Conservation (phyloP, 92 coral and sea anemone species). For the Pocillopora grandis region DNA sequence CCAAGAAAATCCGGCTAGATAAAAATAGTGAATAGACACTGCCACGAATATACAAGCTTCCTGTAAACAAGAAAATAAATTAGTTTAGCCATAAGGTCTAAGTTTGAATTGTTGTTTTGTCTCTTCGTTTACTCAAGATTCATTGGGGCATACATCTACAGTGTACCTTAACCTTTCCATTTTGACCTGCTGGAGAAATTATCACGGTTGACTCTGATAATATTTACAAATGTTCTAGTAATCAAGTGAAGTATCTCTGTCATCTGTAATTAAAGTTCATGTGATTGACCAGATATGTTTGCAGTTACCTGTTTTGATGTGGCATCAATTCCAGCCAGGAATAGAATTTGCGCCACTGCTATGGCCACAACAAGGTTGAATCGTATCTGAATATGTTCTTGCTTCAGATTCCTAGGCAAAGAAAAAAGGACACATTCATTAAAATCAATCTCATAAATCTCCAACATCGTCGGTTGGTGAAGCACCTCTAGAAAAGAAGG, state of each 20-base stretch:
- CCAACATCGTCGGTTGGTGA: not conserved
- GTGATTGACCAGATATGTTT: not conserved
- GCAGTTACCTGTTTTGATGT: slow-evolving; percentile 43
- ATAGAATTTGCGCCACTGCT: slow-evolving; percentile 68
- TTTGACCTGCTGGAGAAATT: no score
- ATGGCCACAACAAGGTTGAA: slow-evolving; percentile 67
- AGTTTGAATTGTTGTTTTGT: no score
- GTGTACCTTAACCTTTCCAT: no score
- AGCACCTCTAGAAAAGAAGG: not conserved
- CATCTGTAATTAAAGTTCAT: not conserved
- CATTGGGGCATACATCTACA: no score
- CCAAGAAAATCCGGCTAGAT: slow-evolving; percentile 66
- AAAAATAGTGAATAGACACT: slow-evolving; percentile 58
- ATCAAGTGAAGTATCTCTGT: no score
- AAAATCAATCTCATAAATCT: no score
- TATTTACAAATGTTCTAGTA: no score
- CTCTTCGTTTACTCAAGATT: no score
- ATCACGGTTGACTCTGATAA: no score
- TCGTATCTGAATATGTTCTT: slow-evolving; percentile 61
- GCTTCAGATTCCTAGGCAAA: slow-evolving; percentile 49
- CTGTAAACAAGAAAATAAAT: slow-evolving; percentile 12
- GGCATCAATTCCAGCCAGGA: slow-evolving; percentile 62
- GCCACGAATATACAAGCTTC: slow-evolving; percentile 55
- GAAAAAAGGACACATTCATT: not conserved
- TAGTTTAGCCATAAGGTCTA: not conserved